Evolutionary conservation across 2,888 invertebrate species (phyloP).

Genomic region (Hymenopus coronatus): DNA sequence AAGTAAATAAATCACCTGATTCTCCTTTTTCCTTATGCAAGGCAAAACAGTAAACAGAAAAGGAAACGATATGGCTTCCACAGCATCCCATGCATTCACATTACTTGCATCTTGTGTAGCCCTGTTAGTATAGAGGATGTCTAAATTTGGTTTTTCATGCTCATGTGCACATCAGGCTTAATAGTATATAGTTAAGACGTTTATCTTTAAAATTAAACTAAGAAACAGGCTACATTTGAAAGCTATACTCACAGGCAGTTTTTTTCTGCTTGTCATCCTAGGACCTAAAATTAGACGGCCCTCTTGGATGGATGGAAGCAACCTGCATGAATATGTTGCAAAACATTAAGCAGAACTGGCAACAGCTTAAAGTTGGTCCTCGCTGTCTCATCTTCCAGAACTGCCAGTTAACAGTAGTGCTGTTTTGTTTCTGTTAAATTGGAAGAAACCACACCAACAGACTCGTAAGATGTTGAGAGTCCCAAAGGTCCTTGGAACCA

Average conservation of each 20-base stretch:
- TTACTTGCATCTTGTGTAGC: background rate
- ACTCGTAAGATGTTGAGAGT: no score
- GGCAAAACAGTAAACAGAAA: no score
- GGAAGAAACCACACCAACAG: background rate
- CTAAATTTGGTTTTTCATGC: background rate
- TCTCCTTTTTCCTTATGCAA: no score
- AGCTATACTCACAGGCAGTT: constrained; percentile 22
- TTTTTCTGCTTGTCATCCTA: constrained; percentile 31
- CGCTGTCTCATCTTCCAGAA: constrained; percentile 4
- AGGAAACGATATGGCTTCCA: background rate
- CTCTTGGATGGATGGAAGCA: constrained; percentile 19
- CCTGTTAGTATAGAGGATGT: background rate
- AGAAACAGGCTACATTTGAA: background rate
- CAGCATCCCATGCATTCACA: background rate
- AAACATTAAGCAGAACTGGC: background rate
- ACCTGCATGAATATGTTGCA: background rate
- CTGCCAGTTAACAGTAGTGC: background rate
- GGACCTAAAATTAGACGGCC: constrained; percentile 31
- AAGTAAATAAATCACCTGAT: no score
- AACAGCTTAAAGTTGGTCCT: constrained; percentile 1
- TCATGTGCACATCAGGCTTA: background rate
- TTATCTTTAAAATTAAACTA: background rate
- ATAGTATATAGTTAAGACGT: background rate
- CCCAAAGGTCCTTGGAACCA: background rate
- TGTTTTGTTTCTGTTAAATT: background rate